A percentile compares a stretch with the other conserved stretches of the same genome.
These are phyloP conservation scores for Bovichtus variegatus DNA, from an alignment of 2,797 vertebrate species.

Conservation along the genomic window DNA sequence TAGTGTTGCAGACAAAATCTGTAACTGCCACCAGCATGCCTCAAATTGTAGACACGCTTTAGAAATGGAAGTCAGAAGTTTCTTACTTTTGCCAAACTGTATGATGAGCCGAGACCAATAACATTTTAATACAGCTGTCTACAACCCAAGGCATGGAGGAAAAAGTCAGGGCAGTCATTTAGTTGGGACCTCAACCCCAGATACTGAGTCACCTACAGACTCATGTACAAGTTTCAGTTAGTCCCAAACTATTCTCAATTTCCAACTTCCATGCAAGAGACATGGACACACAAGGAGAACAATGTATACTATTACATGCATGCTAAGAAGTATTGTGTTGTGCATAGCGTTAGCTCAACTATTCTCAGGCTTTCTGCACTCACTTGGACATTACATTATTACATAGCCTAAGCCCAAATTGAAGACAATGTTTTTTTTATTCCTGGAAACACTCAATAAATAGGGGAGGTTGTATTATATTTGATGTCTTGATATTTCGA, in stretches of 20 bases:
- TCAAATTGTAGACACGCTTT: constrained; percentile 30
- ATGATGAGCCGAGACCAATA: constrained; percentile 8
- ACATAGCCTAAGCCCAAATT: background rate
- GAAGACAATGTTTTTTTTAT: background rate
- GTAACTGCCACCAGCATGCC: constrained; percentile 19
- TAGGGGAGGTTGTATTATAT: background rate
- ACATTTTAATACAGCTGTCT: constrained; percentile 22
- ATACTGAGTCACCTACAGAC: constrained; percentile 30
- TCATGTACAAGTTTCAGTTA: constrained; percentile 11
- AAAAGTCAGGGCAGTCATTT: constrained; percentile 11
- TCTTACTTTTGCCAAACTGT: constrained; percentile 35
- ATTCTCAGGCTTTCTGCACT: background rate
- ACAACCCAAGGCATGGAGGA: background rate
- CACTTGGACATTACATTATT: background rate
- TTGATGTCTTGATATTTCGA: background rate
- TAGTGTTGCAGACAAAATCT: constrained; percentile 13
- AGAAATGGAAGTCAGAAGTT: constrained; percentile 18
- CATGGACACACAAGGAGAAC: background rate
- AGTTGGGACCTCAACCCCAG: background rate
- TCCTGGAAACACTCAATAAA: background rate
- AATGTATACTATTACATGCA: background rate
- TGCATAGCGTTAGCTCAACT: background rate
- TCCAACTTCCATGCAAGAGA: background rate
- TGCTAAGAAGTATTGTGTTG: background rate
- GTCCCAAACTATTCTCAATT: background rate